Conservation (phyloP, 2,888 invertebrate genomes). For the Dasypogon diadema region DNA sequence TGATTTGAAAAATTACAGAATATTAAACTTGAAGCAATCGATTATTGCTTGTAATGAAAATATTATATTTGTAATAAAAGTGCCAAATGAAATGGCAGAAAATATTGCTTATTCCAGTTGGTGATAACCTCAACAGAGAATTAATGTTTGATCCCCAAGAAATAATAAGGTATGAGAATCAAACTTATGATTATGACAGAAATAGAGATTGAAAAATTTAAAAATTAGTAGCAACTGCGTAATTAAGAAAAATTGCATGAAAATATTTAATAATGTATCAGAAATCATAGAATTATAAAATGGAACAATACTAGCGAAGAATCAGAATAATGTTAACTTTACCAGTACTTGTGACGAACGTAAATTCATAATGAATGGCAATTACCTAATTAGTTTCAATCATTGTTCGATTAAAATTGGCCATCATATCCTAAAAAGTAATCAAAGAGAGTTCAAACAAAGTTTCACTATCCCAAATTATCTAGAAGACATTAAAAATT, state of each 20-base stretch:
- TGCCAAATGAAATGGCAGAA: conserved; percentile 43
- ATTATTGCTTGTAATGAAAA: conserved; percentile 16
- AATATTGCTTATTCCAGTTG: conserved; percentile 10
- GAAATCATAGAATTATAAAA: conserved; percentile 45
- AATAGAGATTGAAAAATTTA: conserved; percentile 34
- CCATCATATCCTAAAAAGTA: conserved; percentile 28
- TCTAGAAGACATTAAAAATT: conserved; percentile 22
- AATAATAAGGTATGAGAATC: conserved; percentile 41
- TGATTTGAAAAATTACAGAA: conserved; percentile 38
- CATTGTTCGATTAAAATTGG: conserved; percentile 45
- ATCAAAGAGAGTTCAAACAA: conserved; percentile 39
- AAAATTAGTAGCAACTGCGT: conserved; percentile 22
- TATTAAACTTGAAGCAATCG: conserved; percentile 29
- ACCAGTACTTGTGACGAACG: conserved; percentile 43
- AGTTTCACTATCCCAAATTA: conserved; percentile 42
- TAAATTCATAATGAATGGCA: conserved; percentile 36
- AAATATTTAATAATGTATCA: conserved; percentile 38
- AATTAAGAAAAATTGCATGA: conserved; percentile 44
- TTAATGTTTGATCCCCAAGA: conserved; percentile 36
- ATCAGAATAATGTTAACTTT: conserved; percentile 12
- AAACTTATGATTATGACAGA: neutral
- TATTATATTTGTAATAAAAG: conserved; percentile 48
- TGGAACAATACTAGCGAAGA: conserved; percentile 29
- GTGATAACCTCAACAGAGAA: conserved; percentile 2
- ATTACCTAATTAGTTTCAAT: conserved; percentile 36